phyloP scores from a whole-genome alignment of 2,888 invertebrate species.

The Chrysolina oricalcia region DNA sequence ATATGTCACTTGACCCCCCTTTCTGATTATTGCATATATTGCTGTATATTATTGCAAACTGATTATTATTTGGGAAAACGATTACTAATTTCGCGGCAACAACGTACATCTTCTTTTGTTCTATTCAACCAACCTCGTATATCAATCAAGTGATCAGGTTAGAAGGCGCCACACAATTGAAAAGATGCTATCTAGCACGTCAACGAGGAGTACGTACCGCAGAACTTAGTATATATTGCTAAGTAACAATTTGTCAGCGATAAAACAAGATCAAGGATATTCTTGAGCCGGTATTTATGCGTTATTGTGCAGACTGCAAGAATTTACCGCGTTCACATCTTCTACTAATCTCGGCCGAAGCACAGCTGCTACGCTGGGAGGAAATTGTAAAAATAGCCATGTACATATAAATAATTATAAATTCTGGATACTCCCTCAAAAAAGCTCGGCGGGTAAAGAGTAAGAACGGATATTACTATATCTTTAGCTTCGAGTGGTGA shows the following conservation, averaged over 20 bases:
- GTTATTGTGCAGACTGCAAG: background rate
- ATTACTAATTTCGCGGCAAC: too few species aligned
- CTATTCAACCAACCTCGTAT: too few species aligned
- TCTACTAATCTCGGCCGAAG: background rate
- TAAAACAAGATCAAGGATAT: slow-evolving; percentile 17
- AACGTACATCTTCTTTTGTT: too few species aligned
- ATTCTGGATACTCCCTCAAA: slow-evolving; percentile 13
- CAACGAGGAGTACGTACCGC: background rate
- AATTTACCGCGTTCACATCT: slow-evolving; percentile 16
- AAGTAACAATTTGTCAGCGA: slow-evolving; percentile 8
- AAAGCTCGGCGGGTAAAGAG: background rate
- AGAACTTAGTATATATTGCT: background rate
- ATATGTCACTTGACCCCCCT: too few species aligned
- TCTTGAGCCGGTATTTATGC: slow-evolving; percentile 9
- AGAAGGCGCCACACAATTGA: background rate
- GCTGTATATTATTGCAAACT: too few species aligned
- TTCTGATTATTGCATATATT: too few species aligned
- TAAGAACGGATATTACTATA: slow-evolving; percentile 13
- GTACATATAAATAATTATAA: slow-evolving; percentile 20
- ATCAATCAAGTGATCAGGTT: too few species aligned
- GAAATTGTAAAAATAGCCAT: slow-evolving; percentile 19
- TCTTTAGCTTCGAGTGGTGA: background rate
- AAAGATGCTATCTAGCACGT: slow-evolving; percentile 5
- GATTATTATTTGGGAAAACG: too few species aligned
- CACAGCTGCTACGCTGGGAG: slow-evolving; percentile 14